A percentile compares a stretch with the other conserved stretches of the same genome.
These are phyloP conservation scores for Sparidentex hasta DNA, from an alignment of 2,797 vertebrate genomes.

Conservation along the genomic window DNA sequence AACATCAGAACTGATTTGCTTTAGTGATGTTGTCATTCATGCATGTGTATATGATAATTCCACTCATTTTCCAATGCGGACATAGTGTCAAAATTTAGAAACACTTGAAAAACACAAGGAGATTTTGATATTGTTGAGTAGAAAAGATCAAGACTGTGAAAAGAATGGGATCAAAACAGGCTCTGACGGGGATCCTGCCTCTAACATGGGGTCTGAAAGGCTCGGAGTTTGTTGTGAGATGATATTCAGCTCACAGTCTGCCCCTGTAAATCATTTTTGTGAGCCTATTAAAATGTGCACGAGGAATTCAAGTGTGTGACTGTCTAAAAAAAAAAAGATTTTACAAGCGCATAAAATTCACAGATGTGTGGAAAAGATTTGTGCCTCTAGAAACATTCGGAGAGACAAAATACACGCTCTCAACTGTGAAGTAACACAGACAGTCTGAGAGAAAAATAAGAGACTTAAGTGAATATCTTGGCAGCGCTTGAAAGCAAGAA, in stretches of 20 bases:
- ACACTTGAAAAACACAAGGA: background rate
- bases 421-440: conserved; percentile 7
- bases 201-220: background rate
- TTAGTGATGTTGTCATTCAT: conserved; percentile 35
- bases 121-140: background rate
- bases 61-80: background rate
- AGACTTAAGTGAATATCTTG: background rate
- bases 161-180: conserved; percentile 14
- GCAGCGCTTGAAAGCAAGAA: background rate
- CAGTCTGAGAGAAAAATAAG: background rate
- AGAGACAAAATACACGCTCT: conserved; percentile 23
- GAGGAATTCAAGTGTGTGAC: conserved; percentile 25
- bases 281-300: conserved; percentile 28
- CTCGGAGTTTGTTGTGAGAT: conserved; percentile 24
- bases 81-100: conserved; percentile 8
- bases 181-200: conserved; percentile 16
- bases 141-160: background rate
- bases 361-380: conserved; percentile 8
- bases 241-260: conserved; percentile 45
- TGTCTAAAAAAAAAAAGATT: conserved; percentile 2
- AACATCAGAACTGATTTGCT: conserved; percentile 24
- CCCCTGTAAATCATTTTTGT: conserved; percentile 46
- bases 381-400: background rate
- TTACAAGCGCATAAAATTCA: conserved; percentile 14
- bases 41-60: background rate